Percentiles rank a stretch among this genome's conserved stretches.
phyloP scores from a whole-genome alignment of 2,888 invertebrate genomes.

The Tenthredo notha region DNA sequence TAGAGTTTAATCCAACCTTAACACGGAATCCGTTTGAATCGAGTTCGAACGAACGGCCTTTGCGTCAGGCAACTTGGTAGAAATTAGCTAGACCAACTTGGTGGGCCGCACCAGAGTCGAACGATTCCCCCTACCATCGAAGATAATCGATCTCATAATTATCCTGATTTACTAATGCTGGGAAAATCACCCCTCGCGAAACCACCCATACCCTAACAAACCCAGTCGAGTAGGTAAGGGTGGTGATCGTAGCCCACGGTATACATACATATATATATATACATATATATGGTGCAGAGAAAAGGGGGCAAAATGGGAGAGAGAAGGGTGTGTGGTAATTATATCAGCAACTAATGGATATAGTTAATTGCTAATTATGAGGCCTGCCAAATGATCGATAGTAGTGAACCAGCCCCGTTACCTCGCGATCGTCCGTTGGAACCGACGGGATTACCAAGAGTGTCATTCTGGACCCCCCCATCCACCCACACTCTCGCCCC shows the following conservation, averaged over 20 bases:
- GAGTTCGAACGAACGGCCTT: conserved; percentile 15
- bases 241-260: conserved; percentile 30
- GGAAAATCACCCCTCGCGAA: conserved; percentile 67
- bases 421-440: conserved; percentile 61
- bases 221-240: conserved; percentile 2
- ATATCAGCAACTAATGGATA: conserved; percentile 78
- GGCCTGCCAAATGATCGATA: conserved; percentile 78
- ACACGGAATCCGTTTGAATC: conserved; percentile 45
- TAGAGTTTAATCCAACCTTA: conserved; percentile 52
- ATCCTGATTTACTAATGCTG: conserved; percentile 74
- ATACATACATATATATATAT: too few species aligned
- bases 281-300: neutral
- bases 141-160: conserved; percentile 75
- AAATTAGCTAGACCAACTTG: conserved; percentile 35
- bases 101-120: conserved; percentile 25
- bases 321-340: conserved; percentile 72
- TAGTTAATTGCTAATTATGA: conserved; percentile 79
- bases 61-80: conserved; percentile 33
- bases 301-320: neutral
- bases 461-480: conserved; percentile 67
- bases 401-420: conserved; percentile 71
- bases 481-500: conserved; percentile 52
- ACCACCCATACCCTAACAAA: conserved; percentile 11
- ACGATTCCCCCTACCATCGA: conserved; percentile 43
- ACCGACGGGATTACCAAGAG: conserved; percentile 71